Base-by-base conservation (phyloP, 1,140 invertebrate genomes). In the Calliopsis andreniformis region DNA sequence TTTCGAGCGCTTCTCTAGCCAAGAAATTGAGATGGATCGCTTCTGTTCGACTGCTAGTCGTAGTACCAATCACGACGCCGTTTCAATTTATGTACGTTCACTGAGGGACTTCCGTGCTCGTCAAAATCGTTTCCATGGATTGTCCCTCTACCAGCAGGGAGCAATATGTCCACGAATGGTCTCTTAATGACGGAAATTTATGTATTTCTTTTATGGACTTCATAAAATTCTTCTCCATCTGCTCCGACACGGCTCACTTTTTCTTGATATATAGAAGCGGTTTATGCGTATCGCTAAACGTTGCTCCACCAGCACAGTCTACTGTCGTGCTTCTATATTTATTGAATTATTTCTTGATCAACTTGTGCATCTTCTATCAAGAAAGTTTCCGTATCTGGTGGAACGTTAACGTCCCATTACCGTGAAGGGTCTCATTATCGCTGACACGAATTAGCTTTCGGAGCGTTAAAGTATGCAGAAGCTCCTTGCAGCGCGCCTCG, bases 1-100 rank as follows among this genome's bases (percentile, higher is more conserved):
- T 35, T 55, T 20, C 14, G 43, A 42, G n/a, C 35, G 35, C 10
- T 18, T 3, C 35, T 39, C 3, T 6, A 39, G 47, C 53, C 45
- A 12, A 51, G 30, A 32, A 78, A 82, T 84, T 62, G 82, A 84
- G 79, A 84, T 76, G 72, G 76, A 85, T 82, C 45, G 70, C 45
- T 25, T 32, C 25, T 16, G 63, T 73, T 55, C 32, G 56, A 20
- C 16, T 53, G 39, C 62, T 64, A 47, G 43, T 55, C 69, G 62
- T 66, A 70, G 77, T 63, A 79, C 76, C 83, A 68, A 83, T 83
- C 79, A 43, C 23, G 30, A 53, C 43, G 51, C 20, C 43, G 69
- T 76, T 58, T 42, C 58, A 85, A 82, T 83, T 81, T 78, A 78
- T 71, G 53, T 72, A 47, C 49, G n/a, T 63, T 39, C 23, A n/a